Evolutionary conservation across 2,888 invertebrate species (phyloP), one percentile per base, ranked within the genome.

Genomic region (Melanophora roralis): DNA sequence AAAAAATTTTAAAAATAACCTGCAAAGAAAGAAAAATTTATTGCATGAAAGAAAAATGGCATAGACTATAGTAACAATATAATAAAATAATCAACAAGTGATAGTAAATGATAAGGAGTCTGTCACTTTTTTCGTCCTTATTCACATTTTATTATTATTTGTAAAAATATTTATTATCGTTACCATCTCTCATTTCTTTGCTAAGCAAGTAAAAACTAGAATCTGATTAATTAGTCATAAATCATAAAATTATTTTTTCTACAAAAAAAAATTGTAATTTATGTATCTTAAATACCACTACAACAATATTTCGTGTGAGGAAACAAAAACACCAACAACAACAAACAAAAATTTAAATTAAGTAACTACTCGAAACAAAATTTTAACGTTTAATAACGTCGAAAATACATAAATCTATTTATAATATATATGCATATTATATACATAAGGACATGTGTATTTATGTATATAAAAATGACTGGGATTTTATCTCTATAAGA

Each of bases 1-100:
- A 83, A 82, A 69, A 72, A 77, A 38, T 62, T 40, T 38, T 62
- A 76, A 71, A 82, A 78, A 75, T 73, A 77, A 74, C 60, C 57
- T 72, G 57, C 73, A 78, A 78, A 78, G 53, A 80, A 80, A n/a
- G n/a, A n/a, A n/a, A n/a, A 69, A 73, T 83, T 82, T 82, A 81
- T 81, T 81, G 81, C 60, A 81, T 78, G 59, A 68, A 59, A 47
- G 64, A 53, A 74, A 47, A 75, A 65, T 3, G 6, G 6, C 3
- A 27, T 27, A 27, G n/a, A 81, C 51, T 55, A 45, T 57, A 71
- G 53, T 40, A 64, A 43, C 43, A 43, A 49, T 32, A 53, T 73
- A 68, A 78, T 14, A 79, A 60, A 77, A 72, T 75, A 73, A 81
- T 64, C 81, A 81, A 80, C 68, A 82, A 78, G 80, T 80, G 80